Evolutionary conservation across 2,797 vertebrate species (phyloP).

Genomic region (Botia kubotai): DNA sequence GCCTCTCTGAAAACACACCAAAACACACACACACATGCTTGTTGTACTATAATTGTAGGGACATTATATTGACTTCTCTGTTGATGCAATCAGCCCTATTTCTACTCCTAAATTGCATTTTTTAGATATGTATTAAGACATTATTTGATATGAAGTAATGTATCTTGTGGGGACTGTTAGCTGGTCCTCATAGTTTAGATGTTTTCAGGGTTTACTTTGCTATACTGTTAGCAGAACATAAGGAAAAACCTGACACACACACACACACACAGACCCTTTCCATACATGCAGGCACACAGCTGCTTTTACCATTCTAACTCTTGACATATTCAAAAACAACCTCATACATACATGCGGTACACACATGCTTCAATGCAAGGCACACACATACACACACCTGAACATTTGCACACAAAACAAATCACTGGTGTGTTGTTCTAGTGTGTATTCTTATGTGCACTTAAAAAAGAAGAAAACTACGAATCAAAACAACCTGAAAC

Average conservation of each 20-base stretch:
- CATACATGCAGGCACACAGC: conserved; percentile 16
- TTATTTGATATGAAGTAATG: no score
- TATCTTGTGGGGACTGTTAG: no score
- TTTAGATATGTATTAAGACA: no score
- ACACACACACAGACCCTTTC: no score
- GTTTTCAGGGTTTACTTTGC: no score
- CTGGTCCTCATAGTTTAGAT: no score
- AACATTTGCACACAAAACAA: not conserved
- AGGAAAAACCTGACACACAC: no score
- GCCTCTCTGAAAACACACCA: not conserved
- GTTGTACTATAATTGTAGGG: not conserved
- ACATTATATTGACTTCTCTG: not conserved
- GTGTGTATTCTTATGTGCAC: conserved; percentile 49
- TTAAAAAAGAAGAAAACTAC: conserved; percentile 26
- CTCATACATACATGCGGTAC: not conserved
- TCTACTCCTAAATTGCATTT: no score
- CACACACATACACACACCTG: conserved; percentile 21
- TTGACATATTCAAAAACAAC: conserved; percentile 9
- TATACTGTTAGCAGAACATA: no score
- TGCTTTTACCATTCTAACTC: conserved; percentile 40
- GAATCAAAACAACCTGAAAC: conserved; percentile 5
- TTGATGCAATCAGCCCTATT: no score
- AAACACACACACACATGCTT: conserved; percentile 22
- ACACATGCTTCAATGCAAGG: conserved; percentile 37
- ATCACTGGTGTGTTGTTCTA: conserved; percentile 15